A percentile compares a stretch with the other conserved stretches of the same genome.
Evolutionary conservation across 1,140 invertebrate genomes (phyloP).

Genomic region (Parapsyche elsis): DNA sequence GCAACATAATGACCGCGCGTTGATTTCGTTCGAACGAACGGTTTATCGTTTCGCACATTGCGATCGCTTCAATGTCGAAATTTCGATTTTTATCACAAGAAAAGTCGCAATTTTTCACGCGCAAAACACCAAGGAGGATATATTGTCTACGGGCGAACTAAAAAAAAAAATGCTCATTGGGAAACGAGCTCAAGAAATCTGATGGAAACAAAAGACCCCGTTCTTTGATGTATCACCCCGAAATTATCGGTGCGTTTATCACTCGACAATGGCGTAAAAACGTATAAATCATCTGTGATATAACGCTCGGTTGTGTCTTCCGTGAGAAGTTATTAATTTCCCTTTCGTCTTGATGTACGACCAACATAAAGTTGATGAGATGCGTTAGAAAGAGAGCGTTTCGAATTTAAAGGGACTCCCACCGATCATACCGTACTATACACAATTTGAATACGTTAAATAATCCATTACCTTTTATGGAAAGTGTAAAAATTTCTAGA

Average conservation of each 20-base stretch:
- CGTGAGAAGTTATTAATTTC: slow-evolving; percentile 33
- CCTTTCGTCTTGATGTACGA: slow-evolving; percentile 13
- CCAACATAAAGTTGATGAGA: slow-evolving; percentile 15
- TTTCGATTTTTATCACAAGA: neutral
- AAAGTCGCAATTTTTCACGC: slow-evolving; percentile 2
- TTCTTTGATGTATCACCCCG: slow-evolving; percentile 11
- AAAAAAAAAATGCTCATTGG: neutral
- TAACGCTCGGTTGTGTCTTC: slow-evolving; percentile 15
- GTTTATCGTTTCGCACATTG: neutral
- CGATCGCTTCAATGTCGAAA: neutral
- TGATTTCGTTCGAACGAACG: neutral
- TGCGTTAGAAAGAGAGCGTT: neutral
- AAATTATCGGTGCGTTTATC: slow-evolving; percentile 18
- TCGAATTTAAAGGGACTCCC: neutral
- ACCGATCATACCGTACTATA: neutral
- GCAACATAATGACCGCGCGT: neutral
- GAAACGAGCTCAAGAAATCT: neutral
- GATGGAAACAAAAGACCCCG: neutral
- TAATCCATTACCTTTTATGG: too few relatives aligned
- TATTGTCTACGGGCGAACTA: too few relatives aligned
- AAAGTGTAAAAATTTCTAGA: too few relatives aligned
- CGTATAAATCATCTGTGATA: slow-evolving; percentile 33
- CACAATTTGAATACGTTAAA: neutral
- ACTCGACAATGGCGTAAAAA: neutral
- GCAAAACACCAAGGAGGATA: neutral